Evolutionary conservation across 2,113 vertebrate species (phyloP).

Genomic region (Hippopotamus amphibius): DNA sequence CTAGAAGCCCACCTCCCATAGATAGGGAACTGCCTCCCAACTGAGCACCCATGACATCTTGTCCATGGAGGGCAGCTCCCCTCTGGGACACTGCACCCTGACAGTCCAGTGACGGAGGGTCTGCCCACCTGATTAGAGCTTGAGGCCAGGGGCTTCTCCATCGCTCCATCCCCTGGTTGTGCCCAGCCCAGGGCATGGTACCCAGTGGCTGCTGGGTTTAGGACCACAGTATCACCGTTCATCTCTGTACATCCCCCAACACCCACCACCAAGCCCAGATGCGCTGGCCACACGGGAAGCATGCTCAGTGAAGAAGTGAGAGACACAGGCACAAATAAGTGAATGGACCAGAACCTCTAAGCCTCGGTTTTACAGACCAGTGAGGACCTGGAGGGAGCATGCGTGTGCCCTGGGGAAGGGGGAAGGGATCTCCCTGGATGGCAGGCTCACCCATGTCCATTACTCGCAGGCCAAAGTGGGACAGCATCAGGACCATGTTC

Average conservation of each 20-base stretch:
- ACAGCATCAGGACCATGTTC: conserved; percentile 6
- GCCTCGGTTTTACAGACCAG: not conserved
- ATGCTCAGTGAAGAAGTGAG: not conserved
- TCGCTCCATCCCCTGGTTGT: not conserved
- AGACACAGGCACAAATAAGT: fast-evolving
- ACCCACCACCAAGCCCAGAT: not conserved
- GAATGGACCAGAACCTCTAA: not conserved
- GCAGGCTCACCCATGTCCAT: not conserved
- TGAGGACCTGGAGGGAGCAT: not conserved
- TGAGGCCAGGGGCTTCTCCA: not conserved
- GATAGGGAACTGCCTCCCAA: not conserved
- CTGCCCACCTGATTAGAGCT: not conserved
- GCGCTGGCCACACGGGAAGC: fast-evolving
- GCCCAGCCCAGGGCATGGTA: not conserved
- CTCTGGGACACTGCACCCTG: fast-evolving
- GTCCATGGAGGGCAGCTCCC: not conserved
- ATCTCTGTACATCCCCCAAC: not conserved
- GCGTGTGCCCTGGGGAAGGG: fast-evolving
- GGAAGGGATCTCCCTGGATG: fast-evolving
- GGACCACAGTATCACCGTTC: fast-evolving
- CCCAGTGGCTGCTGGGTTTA: not conserved
- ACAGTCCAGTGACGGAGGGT: not conserved
- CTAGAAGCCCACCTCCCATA: not conserved
- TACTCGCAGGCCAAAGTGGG: conserved; percentile 60
- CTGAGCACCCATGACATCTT: not conserved